Percentiles rank a stretch among this genome's conserved stretches.
These are phyloP conservation scores for Nothobranchius furzeri DNA, from an alignment of 2,113 vertebrate genomes.

Conservation along the genomic window DNA sequence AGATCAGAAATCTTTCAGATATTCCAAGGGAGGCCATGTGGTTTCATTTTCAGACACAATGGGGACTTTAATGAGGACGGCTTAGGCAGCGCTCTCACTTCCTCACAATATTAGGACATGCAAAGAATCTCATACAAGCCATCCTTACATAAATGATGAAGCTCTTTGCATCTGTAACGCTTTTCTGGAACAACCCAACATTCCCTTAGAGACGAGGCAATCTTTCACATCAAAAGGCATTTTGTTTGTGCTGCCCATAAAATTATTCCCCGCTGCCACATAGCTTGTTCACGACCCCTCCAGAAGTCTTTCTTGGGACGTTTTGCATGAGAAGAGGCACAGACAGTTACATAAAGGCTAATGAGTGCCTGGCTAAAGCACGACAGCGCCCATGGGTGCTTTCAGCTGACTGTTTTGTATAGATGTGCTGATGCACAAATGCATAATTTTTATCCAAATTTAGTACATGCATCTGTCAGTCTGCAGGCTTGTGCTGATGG, in stretches of 20 bases:
- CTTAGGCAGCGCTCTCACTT: conserved; percentile 31
- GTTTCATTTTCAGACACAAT: conserved; percentile 37
- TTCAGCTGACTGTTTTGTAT: conserved; percentile 30
- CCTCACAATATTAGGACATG: conserved; percentile 60
- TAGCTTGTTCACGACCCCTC: conserved; percentile 29
- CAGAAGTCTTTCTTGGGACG: conserved; percentile 38
- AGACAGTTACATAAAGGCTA: conserved; percentile 55
- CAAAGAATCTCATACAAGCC: conserved; percentile 34
- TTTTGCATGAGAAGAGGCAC: conserved; percentile 42
- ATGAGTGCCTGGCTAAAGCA: conserved; percentile 57
- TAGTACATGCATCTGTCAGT: conserved; percentile 59
- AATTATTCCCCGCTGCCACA: conserved; percentile 45
- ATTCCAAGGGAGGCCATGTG: conserved; percentile 4
- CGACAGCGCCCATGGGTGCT: conserved; percentile 47
- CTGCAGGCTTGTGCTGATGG: conserved; percentile 56
- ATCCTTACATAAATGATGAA: conserved; percentile 41
- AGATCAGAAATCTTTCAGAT: conserved; percentile 31
- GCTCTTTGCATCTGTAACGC: conserved; percentile 45
- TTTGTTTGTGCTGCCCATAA: conserved; percentile 51
- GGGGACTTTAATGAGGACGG: conserved; percentile 49
- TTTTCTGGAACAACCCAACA: conserved; percentile 41
- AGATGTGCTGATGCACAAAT: conserved; percentile 19
- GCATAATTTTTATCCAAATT: conserved; percentile 52
- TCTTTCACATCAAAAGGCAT: conserved; percentile 61
- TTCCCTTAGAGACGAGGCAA: conserved; percentile 52